Evolutionary conservation across 1,140 invertebrate genomes (phyloP).

Genomic region (Papilio aristodemus): DNA sequence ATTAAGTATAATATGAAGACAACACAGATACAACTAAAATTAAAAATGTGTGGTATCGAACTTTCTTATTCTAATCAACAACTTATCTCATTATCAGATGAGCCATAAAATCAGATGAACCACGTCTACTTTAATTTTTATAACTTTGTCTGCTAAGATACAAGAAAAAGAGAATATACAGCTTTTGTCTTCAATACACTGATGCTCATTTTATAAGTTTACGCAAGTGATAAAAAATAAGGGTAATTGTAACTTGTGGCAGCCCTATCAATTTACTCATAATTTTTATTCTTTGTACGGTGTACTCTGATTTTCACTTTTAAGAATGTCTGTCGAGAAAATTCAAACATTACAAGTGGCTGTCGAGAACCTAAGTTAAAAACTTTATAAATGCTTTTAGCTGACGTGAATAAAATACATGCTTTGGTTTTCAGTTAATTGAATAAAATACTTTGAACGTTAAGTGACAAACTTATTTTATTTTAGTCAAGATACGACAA

Average conservation of each 20-base stretch:
- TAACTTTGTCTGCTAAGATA: no score
- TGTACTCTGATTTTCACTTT: constrained; percentile 19
- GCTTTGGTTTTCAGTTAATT: constrained; percentile 3
- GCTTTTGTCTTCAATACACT: no score
- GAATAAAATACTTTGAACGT: neutral
- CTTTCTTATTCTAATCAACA: no score
- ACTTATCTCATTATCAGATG: no score
- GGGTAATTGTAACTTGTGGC: neutral
- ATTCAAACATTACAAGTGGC: neutral
- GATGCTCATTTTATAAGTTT: no score
- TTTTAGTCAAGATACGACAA: constrained; percentile 1
- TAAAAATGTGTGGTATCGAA: no score
- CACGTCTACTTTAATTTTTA: no score
- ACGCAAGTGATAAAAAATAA: no score
- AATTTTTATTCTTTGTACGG: constrained; percentile 7
- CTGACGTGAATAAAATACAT: constrained; percentile 7
- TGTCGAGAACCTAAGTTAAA: neutral
- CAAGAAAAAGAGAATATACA: no score
- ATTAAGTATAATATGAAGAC: no score
- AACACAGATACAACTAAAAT: no score
- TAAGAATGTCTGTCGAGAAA: constrained; percentile 10
- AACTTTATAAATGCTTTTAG: constrained; percentile 10
- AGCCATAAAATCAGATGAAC: no score
- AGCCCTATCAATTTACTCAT: constrained; percentile 8
- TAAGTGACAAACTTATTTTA: neutral